Evolutionary conservation across 2,888 invertebrate genomes (phyloP), one percentile per base, ranked within the genome.

Genomic region (Frankliniella intonsa): DNA sequence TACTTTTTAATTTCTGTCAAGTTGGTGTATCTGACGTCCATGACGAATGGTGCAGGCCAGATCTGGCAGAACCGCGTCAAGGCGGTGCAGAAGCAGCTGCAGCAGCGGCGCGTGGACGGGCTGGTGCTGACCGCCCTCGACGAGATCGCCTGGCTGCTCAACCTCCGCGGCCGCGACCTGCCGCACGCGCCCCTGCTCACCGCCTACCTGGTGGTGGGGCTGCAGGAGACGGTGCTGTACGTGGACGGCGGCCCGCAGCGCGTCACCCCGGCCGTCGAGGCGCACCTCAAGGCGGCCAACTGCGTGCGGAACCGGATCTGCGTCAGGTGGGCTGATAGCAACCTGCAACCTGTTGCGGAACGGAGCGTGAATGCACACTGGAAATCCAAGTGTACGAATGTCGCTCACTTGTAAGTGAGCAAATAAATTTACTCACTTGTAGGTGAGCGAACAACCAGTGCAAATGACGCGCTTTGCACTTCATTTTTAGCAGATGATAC

Each of bases 121-220:
- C 92, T 96, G 90, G 91, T 97, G 50, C 90, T 97, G 19, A 95
- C 96, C 0, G 94, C 96, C 0, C 88, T 97, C 82, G 96, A 97
- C 85, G 97, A 97, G 88, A 92, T 94, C 80, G 95, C 96, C 0
- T 97, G 97, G 94, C 88, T 97, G 55, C 89, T 97, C 62, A 97
- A 97, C 87, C 91, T 97, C 25, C 91, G 97, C n/a, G 97, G 96
- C 0, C 89, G 91, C 82, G 97, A 97, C 88, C 90, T 95, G 84
- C 93, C 94, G 0, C 93, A 92, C 87, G 94, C 94, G 0, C 96
- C 97, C 0, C 92, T 95, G 25, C 89, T 96, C 12, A 92, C 93
- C 86, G 92, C 94, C 76, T 96, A 95, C 87, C 90, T 93, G 1
- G 88, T 95, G 76, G 87, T 96, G 80, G 93, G 92, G 82, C 89